Conservation (phyloP, 2,113 vertebrate genomes). For the Phylloscopus whistleri region DNA sequence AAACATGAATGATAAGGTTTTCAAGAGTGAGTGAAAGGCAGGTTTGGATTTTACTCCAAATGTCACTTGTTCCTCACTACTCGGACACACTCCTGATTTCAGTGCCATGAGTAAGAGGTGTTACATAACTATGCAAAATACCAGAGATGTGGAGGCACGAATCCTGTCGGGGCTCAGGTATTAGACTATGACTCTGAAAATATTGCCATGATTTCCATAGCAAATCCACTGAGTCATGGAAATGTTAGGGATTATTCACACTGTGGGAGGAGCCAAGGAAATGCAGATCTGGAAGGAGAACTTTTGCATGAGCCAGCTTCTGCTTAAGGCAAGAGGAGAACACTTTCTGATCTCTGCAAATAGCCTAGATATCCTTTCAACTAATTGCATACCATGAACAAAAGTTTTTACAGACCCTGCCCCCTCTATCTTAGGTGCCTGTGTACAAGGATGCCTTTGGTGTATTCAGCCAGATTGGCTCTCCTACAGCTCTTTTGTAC, state of each 20-base stretch:
- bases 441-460: background rate
- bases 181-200: conserved; percentile 31
- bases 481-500: background rate
- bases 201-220: conserved; percentile 1
- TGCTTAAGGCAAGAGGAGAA: background rate
- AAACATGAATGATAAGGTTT: background rate
- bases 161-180: conserved; percentile 33
- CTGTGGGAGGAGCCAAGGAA: conserved; percentile 3
- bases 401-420: background rate
- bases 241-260: conserved; percentile 22
- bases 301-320: background rate
- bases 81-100: background rate
- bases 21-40: background rate
- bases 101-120: background rate
- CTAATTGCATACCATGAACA: background rate
- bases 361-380: background rate
- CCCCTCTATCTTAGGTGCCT: background rate
- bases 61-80: background rate
- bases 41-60: background rate
- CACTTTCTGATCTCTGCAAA: background rate
- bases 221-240: conserved; percentile 40
- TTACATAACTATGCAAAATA: conserved; percentile 38
- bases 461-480: background rate
- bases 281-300: background rate
- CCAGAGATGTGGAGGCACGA: background rate